Base-by-base conservation (phyloP, 1,140 invertebrate species). In the Triops longicaudatus region DNA sequence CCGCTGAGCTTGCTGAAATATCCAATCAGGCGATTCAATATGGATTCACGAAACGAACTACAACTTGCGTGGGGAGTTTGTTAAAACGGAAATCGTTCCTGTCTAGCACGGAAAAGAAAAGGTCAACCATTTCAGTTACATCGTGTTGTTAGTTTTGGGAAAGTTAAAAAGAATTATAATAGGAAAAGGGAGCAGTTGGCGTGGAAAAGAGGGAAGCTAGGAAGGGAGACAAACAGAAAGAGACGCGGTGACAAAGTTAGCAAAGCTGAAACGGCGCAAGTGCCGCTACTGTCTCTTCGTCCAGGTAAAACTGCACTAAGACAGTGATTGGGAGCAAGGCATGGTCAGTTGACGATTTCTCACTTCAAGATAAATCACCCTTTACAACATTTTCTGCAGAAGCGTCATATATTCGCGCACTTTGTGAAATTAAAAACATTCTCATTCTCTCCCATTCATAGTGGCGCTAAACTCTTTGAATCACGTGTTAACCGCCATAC, bases 91-190 rank as follows among this genome's bases (percentile, higher is more conserved):
- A 63, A 63, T n/a, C 50, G 17, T 5, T 63, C 22, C 50, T 22
- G 50, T 63, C 50, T 63, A 14, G 50, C 50, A 63, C 50, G 50
- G 50, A 63, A 63, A 63, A 63, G n/a, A 63, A 63, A 37, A 63
- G 50, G 50, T 63, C 50, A 63, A 63, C 50, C 22, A 12, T 12
- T 63, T 37, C 2, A 37, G 31, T 37, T 37, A 37, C 31, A 37
- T 37, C 31, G 50, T 22, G 22, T 63, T 63, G 50, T 63, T 63
- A 63, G 22, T n/a, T 37, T 7, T n/a, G 50, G 50, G 14, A 63
- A 5, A 3, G n/a, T 22, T 63, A 22, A 22, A 22, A 63, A 63
- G 14, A 22, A 63, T 22, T 14, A n/a, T 10, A 22, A 5, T 22
- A 22, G 50, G 44, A 11, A 63, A 63, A 63, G 14, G 50, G 50